Evolutionary conservation across 2,797 vertebrate genomes (phyloP), one percentile per base, ranked within the genome.

Genomic region (Garrulus glandarius): DNA sequence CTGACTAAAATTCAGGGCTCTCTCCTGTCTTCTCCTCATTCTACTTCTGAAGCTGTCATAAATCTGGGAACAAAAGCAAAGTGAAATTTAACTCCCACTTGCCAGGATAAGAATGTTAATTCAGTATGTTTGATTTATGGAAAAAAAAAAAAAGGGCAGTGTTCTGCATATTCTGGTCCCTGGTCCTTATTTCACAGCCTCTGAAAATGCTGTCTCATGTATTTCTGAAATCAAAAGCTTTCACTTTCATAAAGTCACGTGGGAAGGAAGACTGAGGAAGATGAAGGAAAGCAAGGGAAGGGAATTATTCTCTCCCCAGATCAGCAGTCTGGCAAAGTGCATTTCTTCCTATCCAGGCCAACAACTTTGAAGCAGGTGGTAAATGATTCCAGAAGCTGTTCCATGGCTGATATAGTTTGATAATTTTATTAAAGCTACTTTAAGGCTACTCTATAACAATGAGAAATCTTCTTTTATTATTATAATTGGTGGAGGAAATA

Each of bases 51-150:
- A 57, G 36, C 61, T 87, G 49, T 75, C 53, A 27, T 89, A 89
- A 94, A 84, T 89, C 64, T 87, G 68, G 50, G n/a, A 68, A 74
- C 50, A 87, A 75, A 85, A 89, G 84, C 57, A 91, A 89, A 72
- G 59, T 64, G 89, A 87, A 87, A 69, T 65, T 85, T 59, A 89
- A 71, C 64, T 92, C 52, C 37, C 6, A 4, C 52, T 64, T 82
- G 34, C 16, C 44, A 56, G 64, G 90, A 72, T 90, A 69, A 87
- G 80, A 83, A 72, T 69, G 80, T 87, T 53, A 67, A 83, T 87
- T 85, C 0, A 1, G 60, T 39, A 34, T 39, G 9, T 83, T 80
- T 80, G 87, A 92, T 84, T 89, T 70, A 68, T 2, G 1, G 2
- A 18, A 17, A 19, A 5, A 29, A 37, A 9, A 47, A 47, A 37